Base-by-base conservation (phyloP, 2,888 invertebrate genomes). In the Timema podura region DNA sequence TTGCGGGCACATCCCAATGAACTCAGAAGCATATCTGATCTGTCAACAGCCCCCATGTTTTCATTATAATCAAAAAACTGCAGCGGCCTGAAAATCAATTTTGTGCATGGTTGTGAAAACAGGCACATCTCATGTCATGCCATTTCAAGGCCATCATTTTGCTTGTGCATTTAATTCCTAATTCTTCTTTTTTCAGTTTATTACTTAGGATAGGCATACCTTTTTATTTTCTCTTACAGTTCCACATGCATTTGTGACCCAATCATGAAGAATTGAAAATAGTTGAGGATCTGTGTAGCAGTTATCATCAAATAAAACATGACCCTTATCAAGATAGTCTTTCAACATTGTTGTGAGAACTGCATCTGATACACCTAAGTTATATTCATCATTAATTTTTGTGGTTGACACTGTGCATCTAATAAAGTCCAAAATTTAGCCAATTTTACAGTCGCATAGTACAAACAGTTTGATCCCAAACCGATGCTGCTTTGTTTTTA, bases 381-480 rank as follows among this genome's bases (percentile, higher is more conserved):
- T 2, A 6, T 61, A 9, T 16, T 30, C 44, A 61, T 61, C 61
- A 11, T 30, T 13, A 2, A 61, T 9, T 44, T 15, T 3, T 16
- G 61, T 61, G 2, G 30, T 30, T 44, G 16, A 30, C 45, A 9
- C 61, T 10, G 44, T 44, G 16, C 16, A 2, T 2, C 6, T 61
- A 61, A 61, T 61, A 2, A 61, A 61, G 45, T 61, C 7, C 8
- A 61, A 45, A 61, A 61, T 13, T 5, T 61, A 61, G 30, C 16
- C 61, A 11, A 16, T 61, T 45, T 16, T 45, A 61, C 30, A 30
- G 45, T 61, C 16, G 45, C 61, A 61, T 45, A 61, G 5, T 11
- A 61, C 61, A 61, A 59, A 61, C 30, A 16, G 45, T 61, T n/a
- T 61, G 7, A 61, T 61, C 30, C 61, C 16, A 61, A 61, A 61